Base-by-base conservation (phyloP, 2,888 invertebrate genomes). In the Caenorhabditis panamensis region DNA sequence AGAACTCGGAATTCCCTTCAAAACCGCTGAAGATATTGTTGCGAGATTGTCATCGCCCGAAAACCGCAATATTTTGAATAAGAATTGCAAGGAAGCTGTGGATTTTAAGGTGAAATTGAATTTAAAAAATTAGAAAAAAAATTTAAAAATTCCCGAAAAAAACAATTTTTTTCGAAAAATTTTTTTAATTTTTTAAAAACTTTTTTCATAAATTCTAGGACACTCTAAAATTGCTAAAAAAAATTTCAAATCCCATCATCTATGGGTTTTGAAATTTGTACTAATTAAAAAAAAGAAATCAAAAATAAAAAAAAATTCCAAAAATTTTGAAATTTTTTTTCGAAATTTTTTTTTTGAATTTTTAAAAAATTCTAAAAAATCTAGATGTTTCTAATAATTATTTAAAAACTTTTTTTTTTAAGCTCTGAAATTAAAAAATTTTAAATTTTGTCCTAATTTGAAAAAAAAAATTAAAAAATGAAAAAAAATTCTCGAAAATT, bases 21-120 rank as follows among this genome's bases (percentile, higher is more conserved):
- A 67, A 26, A 68, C 24, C 24, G 62, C 81, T 1, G 81, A 81
- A 71, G 81, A 81, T 37, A 81, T 81, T 22, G 72, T 81, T 9
- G 63, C 81, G n/a, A 53, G 76, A 41, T 63, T 81, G 6, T 81
- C 81, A 13, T 62, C 81, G 1, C 71, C 61, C 8, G 76, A 77
- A 72, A 76, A 77, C 41, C 67, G 81, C 13, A 41, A 47, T 4
- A 44, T 77, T n/a, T 22, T 81, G 36, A 26, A 76, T 26, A 69
- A 63, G n/a, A 76, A 76, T 61, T 81, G 81, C 47, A 71, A 53
- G 20, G 72, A 71, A 28, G 81, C 76, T 1, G 71, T 81, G 6
- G 62, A 71, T 31, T 58, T 75, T 37, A 64, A 75, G 59, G 79
- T 79, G 9, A 47, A 6, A 26, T 41, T 54, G 16, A 41, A 41